A percentile compares a stretch with the other conserved stretches of the same genome.
Evolutionary conservation across 2,888 invertebrate species (phyloP).

Genomic region (Chaetoderma sp.): DNA sequence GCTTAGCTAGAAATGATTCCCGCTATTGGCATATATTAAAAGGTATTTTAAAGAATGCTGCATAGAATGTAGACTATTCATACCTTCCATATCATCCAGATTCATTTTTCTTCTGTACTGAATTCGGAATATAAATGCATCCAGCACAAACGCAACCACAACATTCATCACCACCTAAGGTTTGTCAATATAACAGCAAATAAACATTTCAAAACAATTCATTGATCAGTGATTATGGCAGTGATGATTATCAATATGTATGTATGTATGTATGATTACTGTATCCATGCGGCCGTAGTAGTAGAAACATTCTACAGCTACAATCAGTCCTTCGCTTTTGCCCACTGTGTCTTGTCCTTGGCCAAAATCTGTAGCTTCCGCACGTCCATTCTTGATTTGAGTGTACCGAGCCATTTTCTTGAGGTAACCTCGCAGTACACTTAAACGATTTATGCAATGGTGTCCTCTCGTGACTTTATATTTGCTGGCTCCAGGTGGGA

Average conservation of each 20-base stretch:
- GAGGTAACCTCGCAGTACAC: too few species aligned
- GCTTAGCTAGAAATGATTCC: too few species aligned
- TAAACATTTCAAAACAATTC: not conserved
- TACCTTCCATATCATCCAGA: constrained; percentile 69
- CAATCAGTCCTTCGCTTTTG: too few species aligned
- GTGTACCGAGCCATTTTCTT: too few species aligned
- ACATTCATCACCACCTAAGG: constrained; percentile 81
- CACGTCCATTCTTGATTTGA: too few species aligned
- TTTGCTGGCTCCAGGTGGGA: too few species aligned
- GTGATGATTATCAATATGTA: not conserved
- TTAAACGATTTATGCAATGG: too few species aligned
- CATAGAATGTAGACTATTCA: constrained; percentile 1
- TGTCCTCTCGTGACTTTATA: too few species aligned
- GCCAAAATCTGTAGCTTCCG: too few species aligned
- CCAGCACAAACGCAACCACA: constrained; percentile 88
- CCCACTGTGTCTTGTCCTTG: too few species aligned
- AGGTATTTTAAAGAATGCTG: not conserved
- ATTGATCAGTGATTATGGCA: not conserved
- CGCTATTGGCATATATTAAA: not conserved
- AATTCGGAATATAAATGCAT: constrained; percentile 88
- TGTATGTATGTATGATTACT: not conserved
- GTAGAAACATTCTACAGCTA: too few species aligned
- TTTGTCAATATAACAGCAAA: not conserved
- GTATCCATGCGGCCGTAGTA: too few species aligned
- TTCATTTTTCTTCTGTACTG: constrained; percentile 86